Conservation (phyloP, 2,888 invertebrate species). For the Cephus sareptanus region DNA sequence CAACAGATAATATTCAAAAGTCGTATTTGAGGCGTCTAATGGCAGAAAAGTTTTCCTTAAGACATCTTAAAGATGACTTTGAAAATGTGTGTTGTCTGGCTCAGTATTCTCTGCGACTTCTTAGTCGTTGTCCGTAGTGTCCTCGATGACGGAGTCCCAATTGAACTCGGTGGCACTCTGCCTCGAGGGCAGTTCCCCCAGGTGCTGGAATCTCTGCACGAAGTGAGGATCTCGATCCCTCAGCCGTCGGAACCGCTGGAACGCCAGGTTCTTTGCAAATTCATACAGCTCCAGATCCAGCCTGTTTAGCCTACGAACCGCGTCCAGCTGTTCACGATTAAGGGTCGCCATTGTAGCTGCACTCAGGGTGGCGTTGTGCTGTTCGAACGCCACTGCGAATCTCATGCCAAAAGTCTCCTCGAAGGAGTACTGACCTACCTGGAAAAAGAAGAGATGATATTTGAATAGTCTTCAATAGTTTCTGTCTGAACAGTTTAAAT, state of each 20-base stretch:
- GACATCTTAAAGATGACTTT: too few relatives aligned
- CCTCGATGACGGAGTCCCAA: constrained; percentile 87
- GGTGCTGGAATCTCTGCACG: constrained; percentile 83
- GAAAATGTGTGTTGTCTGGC: too few relatives aligned
- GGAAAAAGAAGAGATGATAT: not conserved
- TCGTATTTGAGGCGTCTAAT: too few relatives aligned
- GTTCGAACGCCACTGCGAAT: constrained; percentile 90
- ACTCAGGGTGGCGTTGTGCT: constrained; percentile 91
- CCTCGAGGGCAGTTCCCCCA: constrained; percentile 82
- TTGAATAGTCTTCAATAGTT: not conserved
- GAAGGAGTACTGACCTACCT: constrained; percentile 92
- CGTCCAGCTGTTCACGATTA: constrained; percentile 78
- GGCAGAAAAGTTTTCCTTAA: too few relatives aligned
- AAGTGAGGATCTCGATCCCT: constrained; percentile 86
- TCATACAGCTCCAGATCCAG: constrained; percentile 94
- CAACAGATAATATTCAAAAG: too few relatives aligned
- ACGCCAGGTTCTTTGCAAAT: constrained; percentile 90
- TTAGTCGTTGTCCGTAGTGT: constrained; percentile 68
- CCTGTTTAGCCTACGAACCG: constrained; percentile 83
- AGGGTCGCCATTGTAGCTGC: constrained; percentile 84
- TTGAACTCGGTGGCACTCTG: constrained; percentile 87
- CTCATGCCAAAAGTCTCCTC: constrained; percentile 93
- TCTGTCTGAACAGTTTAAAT: not conserved
- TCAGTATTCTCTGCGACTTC: not conserved
- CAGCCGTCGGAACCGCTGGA: constrained; percentile 84